Evolutionary conservation across 2,888 invertebrate species (phyloP), one percentile per base, ranked within the genome.

Genomic region (Nasonia oneida): DNA sequence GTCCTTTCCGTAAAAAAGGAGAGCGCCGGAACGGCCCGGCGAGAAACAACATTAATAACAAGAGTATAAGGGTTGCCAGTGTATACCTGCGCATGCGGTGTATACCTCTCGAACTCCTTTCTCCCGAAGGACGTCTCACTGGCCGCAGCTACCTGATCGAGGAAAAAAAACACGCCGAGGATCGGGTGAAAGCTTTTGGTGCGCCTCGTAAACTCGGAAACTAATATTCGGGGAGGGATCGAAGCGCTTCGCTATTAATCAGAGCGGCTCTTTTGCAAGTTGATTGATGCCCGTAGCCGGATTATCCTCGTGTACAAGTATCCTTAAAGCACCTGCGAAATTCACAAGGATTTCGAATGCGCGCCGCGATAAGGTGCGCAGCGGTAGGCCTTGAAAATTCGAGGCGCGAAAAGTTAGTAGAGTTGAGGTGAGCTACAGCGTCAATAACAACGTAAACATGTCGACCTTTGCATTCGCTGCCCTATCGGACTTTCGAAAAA

Each of bases 401-500:
- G 1, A 12, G 1, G 10, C 29, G 15, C 33, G 70, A 61, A 39
- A 57, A 61, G 71, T 76, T 81, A 70, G 76, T 77, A 85, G 81
- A 77, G 76, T 57, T 81, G 75, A 84, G 84, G 67, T 74, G 50
- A 84, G 67, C 47, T 42, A 39, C 29, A 23, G n/a, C n/a, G 53
- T 14, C 4, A 6, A 15, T 47, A 79, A 53, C 75, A 84, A 84
- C 81, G 76, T 84, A 84, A 81, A 84, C 81, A 80, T 84, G 84
- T 81, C 81, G 73, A 73, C 73, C 71, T 64, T 50, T 14, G 37
- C 23, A 74, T 14, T 18, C 70, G n/a, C 53, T 53, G 23, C n/a
- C 76, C 84, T 67, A 76, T 81, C 80, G 71, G 12, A 47, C 79
- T 76, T 74, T 76, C 67, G 47, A 39, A 64, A 83, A 83, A 78